Base-by-base conservation (phyloP, 2,888 invertebrate species). In the Metopia argyrocephala region DNA sequence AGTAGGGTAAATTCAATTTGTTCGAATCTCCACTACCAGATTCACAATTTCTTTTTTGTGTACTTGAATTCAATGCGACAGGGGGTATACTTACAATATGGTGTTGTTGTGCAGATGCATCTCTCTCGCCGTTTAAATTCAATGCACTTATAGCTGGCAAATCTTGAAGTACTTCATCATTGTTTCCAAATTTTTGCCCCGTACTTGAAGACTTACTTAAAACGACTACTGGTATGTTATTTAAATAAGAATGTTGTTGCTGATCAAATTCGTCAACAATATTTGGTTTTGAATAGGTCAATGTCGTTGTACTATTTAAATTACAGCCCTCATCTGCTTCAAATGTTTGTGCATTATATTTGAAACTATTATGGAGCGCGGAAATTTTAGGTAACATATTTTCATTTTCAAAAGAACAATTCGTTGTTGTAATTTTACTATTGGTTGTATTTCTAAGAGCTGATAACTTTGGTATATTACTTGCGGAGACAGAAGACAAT, bases 61-160 rank as follows among this genome's bases (percentile, higher is more conserved):
- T 2, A 12, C 9, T 7, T 25, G 52, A 76, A 59, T 80, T 62
- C 4, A 71, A 57, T 20, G 68, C 62, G 18, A 18, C 50, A 25
- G 68, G 62, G 9, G 50, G 20, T 5, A 73, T 28, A 62, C 74
- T 74, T 59, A 46, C 59, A 0, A 23, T 59, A 46, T 50, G 62
- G 20, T 28, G n/a, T n/a, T 21, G 59, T 54, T 66, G 20, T 54
- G 7, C 6, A 46, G 7, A 21, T 38, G 54, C 28, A 50, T 82
- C 78, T 25, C 59, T 78, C 56, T 80, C 84, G 12, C 84, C 84
- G 75, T 84, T 85, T 61, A 87, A 69, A 82, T 89, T 87, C 46
- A 89, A 84, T 20, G 85, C 87, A 80, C 87, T 89, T 83, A 89
- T 85, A 59, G 83, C 84, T 54, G 89, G 89, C 62, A 89, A 85